Evolutionary conservation across 2,113 vertebrate species (phyloP), one percentile per base, ranked within the genome.

Genomic region (Vombatus ursinus): DNA sequence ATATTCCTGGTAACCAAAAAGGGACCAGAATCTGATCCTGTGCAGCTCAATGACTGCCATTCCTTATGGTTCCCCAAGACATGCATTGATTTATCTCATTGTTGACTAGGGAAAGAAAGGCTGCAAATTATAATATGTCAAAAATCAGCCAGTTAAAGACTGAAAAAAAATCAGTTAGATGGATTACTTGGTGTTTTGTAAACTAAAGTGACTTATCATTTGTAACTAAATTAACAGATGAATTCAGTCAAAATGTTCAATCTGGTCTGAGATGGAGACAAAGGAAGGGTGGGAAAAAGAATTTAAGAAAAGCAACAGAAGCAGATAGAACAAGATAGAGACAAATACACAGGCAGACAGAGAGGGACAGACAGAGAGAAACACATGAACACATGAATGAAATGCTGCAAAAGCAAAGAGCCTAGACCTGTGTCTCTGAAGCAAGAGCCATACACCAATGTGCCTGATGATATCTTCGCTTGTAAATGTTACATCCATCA

Each of bases 401-500:
- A 93, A 77, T n/a, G 51, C 95, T 93, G 51, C 48, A 37, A 90
- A 77, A 44, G 89, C 94, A 90, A 31, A 51, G 89, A 23, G 44
- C 68, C 31, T 89, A 53, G 61, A 44, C 97, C 96, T 51, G 2
- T 92, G 90, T 94, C 97, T 96, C 94, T 97, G 95, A 23, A 52
- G 93, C 93, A 61, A 92, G 96, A 44, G 96, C 89, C 28, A 49
- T 92, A 96, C 97, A 28, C 90, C 95, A 94, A 92, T 95, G 95
- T 96, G 50, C 49, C 95, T 95, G 95, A 96, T 96, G 96, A 96
- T 98, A 98, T 98, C 98, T 98, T 98, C 98, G 98, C 98, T 99
- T 0, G 37, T 99, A 98, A 97, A 98, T 98, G 98, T 96, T 93
- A 96, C 97, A 99, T 99, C 98, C 98, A 99, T 99, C 99, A 98